Base-by-base conservation (phyloP, 2,797 vertebrate genomes). In the Peromyscus aztecus region DNA sequence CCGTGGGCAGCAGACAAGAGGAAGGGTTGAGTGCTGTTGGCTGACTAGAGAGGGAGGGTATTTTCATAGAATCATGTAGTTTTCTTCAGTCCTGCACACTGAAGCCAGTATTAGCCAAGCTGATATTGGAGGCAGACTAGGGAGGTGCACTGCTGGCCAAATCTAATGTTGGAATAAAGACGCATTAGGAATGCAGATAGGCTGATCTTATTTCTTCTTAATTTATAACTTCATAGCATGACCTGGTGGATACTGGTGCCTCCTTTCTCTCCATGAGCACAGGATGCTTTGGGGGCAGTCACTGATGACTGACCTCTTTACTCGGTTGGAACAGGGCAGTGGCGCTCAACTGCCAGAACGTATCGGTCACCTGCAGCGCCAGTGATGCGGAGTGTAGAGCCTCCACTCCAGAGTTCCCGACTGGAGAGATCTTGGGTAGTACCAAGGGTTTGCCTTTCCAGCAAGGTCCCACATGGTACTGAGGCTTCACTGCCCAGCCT, bases 1-100 rank as follows among this genome's bases (percentile, higher is more conserved):
- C 63, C 24, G 63, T 40, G 4, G 12, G 4, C 8, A 59, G 59
- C 69, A 17, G 34, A 81, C 46, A 49, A 37, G 14, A n/a, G 27
- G 59, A 93, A 43, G 17, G 43, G 7, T 24, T 69, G 63, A 69
- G 17, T 21, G 2, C 63, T 43, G 10, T 40, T 55, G 63, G 21
- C 37, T 85, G 82, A 57, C 73, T 40, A 31, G 1, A n/a, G 8
- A 57, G n/a, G 6, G 27, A 75, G 59, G 21, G 46, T 88, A 57
- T 52, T 92, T 93, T 73, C 81, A 73, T 19, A 80, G 61, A 59
- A 52, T 80, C 69, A n/a, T 37, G 37, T 67, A 65, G 52, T 29
- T 73, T 89, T 89, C 21, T 91, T 96, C 90, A 83, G 78, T 90
- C 94, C 49, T 75, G 17, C 63, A 57, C 55, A 84, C 4, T 92